Evolutionary conservation across 2,113 vertebrate species (phyloP).

Genomic region (Microtus montanus): DNA sequence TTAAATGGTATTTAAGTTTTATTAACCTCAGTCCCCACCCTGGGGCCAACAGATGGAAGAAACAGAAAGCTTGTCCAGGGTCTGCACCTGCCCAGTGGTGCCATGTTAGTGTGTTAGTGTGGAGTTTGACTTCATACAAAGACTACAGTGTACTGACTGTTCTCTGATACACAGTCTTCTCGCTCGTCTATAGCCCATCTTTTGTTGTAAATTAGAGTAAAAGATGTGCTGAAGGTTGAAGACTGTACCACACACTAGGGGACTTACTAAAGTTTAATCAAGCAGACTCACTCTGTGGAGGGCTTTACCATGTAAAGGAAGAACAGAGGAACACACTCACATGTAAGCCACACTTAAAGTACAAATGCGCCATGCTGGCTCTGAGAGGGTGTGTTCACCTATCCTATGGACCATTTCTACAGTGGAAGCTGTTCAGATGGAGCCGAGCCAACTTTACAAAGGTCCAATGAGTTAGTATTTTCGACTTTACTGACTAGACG

Average conservation of each 20-base stretch:
- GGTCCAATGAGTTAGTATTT: not conserved
- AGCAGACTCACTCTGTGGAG: not conserved
- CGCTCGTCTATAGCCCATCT: not conserved
- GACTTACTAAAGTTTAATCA: not conserved
- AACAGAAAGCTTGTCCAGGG: not conserved
- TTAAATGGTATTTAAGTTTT: not conserved
- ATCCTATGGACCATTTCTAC: too few relatives aligned
- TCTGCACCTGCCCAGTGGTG: too few relatives aligned
- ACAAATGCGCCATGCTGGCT: not conserved
- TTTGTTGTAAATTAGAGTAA: not conserved
- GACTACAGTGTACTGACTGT: not conserved
- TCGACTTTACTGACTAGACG: not conserved
- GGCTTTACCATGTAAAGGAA: too few relatives aligned
- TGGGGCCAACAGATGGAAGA: not conserved
- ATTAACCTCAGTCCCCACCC: not conserved
- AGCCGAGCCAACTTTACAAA: not conserved
- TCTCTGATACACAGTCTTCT: not conserved
- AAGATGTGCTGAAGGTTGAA: not conserved
- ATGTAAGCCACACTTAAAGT: rapidly evolving
- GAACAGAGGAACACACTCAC: not conserved
- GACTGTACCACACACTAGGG: not conserved
- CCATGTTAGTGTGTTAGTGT: not conserved
- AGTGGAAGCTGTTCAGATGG: not conserved
- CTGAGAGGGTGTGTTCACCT: not conserved
- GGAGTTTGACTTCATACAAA: not conserved